Evolutionary conservation across 2,113 vertebrate genomes (phyloP).

Genomic region (Rhineura floridana): DNA sequence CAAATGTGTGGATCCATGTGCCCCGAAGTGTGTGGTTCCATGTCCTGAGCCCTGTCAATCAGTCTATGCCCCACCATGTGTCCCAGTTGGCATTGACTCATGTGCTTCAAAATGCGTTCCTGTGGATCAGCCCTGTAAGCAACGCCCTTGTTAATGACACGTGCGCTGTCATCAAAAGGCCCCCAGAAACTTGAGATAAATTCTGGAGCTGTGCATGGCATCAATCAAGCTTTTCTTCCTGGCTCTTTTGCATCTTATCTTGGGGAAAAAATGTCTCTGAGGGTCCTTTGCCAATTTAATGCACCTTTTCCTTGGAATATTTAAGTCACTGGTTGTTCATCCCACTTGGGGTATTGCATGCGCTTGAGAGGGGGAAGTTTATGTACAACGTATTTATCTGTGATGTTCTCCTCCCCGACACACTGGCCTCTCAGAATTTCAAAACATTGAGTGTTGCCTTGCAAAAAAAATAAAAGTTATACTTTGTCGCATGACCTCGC

Average conservation of each 20-base stretch:
- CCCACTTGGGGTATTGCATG: background rate
- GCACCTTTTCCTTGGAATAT: background rate
- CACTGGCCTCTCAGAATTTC: background rate
- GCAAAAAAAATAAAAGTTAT: conserved; percentile 7
- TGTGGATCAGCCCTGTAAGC: background rate
- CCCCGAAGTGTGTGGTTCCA: too few relatives aligned
- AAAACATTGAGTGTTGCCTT: background rate
- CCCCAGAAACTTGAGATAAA: background rate
- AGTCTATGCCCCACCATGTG: background rate
- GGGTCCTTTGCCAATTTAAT: background rate
- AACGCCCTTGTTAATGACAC: background rate
- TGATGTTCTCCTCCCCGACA: background rate
- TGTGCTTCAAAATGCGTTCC: background rate
- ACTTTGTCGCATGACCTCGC: background rate
- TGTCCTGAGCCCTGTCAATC: background rate
- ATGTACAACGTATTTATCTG: too few relatives aligned
- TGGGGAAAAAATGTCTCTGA: too few relatives aligned
- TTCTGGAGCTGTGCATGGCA: background rate
- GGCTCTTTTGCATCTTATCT: background rate
- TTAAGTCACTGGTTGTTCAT: background rate
- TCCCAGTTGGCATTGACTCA: background rate
- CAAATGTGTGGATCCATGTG: background rate
- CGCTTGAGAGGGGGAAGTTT: background rate
- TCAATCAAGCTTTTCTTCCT: too few relatives aligned
- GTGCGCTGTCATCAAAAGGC: background rate